Conservation (phyloP, 2,797 vertebrate genomes). For the Tangara arthus region DNA sequence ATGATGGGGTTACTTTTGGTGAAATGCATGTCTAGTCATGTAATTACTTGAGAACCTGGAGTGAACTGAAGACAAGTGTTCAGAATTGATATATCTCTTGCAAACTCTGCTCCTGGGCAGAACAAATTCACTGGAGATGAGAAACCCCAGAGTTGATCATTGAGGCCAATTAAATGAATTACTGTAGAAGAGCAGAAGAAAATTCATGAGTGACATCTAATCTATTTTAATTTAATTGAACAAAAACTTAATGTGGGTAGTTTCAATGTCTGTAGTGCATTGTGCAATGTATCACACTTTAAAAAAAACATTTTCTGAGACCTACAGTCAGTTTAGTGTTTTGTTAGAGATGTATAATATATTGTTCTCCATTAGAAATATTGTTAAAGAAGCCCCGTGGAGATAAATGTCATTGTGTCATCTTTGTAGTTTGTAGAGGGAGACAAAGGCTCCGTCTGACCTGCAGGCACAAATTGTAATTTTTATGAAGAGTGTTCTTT, state of each 20-base stretch:
- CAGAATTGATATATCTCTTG: slow-evolving; percentile 38
- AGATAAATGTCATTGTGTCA: slow-evolving; percentile 3
- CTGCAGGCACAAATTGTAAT: background rate
- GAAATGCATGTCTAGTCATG: background rate
- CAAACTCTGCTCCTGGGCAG: slow-evolving; percentile 44
- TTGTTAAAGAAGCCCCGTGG: background rate
- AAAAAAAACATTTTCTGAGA: background rate
- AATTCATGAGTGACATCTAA: slow-evolving; percentile 60
- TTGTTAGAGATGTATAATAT: slow-evolving; percentile 2
- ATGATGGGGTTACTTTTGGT: background rate
- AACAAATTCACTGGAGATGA: slow-evolving; percentile 62
- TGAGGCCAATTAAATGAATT: slow-evolving; percentile 65
- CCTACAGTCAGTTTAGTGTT: background rate
- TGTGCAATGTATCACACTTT: background rate
- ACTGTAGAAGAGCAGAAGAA: slow-evolving; percentile 52
- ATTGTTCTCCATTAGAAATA: slow-evolving; percentile 23
- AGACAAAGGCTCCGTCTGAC: slow-evolving; percentile 9
- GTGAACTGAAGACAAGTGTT: slow-evolving; percentile 7
- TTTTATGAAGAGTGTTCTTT: background rate
- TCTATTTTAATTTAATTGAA: slow-evolving; percentile 64
- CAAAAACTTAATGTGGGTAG: slow-evolving; percentile 15
- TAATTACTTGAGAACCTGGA: slow-evolving; percentile 26
- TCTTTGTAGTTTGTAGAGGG: background rate
- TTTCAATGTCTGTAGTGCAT: background rate
- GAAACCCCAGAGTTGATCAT: slow-evolving; percentile 50